Evolutionary conservation across 1,140 invertebrate species (phyloP), one percentile per base, ranked within the genome.

Genomic region (Heliconius melpomene): DNA sequence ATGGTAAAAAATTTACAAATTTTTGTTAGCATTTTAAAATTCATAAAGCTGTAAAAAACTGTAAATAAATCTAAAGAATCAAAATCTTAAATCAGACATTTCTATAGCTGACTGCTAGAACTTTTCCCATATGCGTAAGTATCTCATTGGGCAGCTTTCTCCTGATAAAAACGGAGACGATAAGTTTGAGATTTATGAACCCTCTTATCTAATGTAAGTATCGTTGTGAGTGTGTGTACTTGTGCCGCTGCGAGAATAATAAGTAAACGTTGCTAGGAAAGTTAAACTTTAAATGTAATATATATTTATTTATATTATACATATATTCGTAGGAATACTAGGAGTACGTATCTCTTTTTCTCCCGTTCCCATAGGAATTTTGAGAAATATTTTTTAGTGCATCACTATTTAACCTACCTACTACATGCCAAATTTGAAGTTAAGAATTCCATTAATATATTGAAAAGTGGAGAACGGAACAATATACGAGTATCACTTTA

Each of bases 131-230:
- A 79, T 74, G 54, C 74, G 60, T 75, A 72, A 75, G 74, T 54
- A 74, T 46, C 73, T 75, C 78, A 79, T 79, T 72, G 78, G 78
- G 73, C 78, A 79, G 78, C 78, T 79, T 79, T 79, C 74, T 50
- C 66, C 77, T 74, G 77, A 78, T 78, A 78, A 78, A 73, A 52
- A 32, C 77, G 52, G 54, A 36, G 72, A 79, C 78, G 78, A 79
- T 79, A 79, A 79, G 40, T 75, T 36, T 40, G 60, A 79, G 78
- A 79, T 79, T 79, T 79, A 79, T 75, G 78, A 72, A 72, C 60
- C 26, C 23, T 20, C 72, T 79, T 79, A 79, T 79, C 78, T 79
- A 46, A 50, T 75, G 57, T 73, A 79, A 38, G 73, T 79, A 75
- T 79, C 74, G 74, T 75, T n/a, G 71, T 75, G 18, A 66, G 73